Base-by-base conservation (phyloP, 2,113 vertebrate species). In the Prunella himalayana region DNA sequence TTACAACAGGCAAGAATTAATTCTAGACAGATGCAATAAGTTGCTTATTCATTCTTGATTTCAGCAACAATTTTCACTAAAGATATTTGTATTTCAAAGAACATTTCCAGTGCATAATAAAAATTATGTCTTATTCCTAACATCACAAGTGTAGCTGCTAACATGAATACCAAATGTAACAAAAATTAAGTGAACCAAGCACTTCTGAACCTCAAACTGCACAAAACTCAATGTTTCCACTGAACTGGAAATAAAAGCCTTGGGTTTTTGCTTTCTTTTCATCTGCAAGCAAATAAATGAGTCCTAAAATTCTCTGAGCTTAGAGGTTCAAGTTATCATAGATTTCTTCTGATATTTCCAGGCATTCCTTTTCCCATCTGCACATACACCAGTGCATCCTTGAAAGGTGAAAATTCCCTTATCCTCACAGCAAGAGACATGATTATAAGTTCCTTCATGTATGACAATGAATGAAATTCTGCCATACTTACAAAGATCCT, bases 1-100 rank as follows among this genome's bases (percentile, higher is more conserved):
- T 86, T 76, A 86, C 68, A 83, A 93, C 94, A 69, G 59, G 61
- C 89, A 88, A 75, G 42, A 90, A 94, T 87, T 93, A 66, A 95
- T 96, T 97, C 84, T 69, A 57, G 80, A 63, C 78, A 87, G 66
- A 87, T 75, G 86, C 77, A 84, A 4, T 49, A 76, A 91, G 44
- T 73, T 94, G 39, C 47, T 89, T 91, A 78, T 60, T 82, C 49
- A 68, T 61, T 86, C 90, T 75, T 91, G 47, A 68, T 84, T 87
- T 91, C 61, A 71, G 65, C 33, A 82, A 82, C 27, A 30, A 35
- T 88, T 92, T 93, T 86, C 37, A 57, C 78, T 69, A 86, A 42
- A 93, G 88, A 90, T 70, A 68, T 12, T 90, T 80, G 49, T 78
- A 68, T 56, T 82, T 56, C 61, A 56, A 66, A 93, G 13, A 66